phyloP scores from a whole-genome alignment of 2,888 invertebrate genomes.

The Litoditis marina region DNA sequence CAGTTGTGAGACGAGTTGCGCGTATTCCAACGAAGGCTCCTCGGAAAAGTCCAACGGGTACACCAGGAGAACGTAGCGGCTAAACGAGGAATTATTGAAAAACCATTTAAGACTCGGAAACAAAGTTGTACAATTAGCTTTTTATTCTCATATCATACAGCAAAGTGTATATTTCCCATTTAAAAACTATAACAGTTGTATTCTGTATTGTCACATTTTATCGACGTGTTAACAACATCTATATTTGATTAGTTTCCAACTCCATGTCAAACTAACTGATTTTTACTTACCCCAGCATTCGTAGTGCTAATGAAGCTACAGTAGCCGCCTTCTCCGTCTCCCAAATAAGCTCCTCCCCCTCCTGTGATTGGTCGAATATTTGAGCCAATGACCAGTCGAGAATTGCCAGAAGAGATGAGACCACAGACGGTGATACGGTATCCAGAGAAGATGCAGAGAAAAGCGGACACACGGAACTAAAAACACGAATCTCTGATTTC shows the following conservation, averaged over 20 bases:
- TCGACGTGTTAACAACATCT: neutral
- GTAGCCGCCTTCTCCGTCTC: no score
- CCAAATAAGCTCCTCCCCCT: no score
- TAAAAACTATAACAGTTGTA: no score
- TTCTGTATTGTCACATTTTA: no score
- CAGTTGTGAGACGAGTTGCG: constrained; percentile 7
- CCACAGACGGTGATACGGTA: constrained; percentile 26
- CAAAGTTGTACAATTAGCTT: no score
- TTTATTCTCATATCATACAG: no score
- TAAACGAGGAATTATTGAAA: constrained; percentile 4
- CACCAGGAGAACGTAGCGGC: constrained; percentile 10
- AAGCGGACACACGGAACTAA: constrained; percentile 17
- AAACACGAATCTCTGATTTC: neutral
- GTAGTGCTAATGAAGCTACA: no score
- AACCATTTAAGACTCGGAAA: neutral
- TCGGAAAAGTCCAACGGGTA: constrained; percentile 5
- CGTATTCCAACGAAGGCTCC: constrained; percentile 8
- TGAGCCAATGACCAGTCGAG: constrained; percentile 32
- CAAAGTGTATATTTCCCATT: no score
- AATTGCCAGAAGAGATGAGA: constrained; percentile 25
- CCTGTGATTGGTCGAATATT: no score
- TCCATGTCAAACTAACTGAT: no score
- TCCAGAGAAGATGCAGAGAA: constrained; percentile 23
- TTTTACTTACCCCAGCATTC: no score
- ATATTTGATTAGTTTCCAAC: no score